Conservation (phyloP, 2,797 vertebrate species). For the Malurus leucopterus region DNA sequence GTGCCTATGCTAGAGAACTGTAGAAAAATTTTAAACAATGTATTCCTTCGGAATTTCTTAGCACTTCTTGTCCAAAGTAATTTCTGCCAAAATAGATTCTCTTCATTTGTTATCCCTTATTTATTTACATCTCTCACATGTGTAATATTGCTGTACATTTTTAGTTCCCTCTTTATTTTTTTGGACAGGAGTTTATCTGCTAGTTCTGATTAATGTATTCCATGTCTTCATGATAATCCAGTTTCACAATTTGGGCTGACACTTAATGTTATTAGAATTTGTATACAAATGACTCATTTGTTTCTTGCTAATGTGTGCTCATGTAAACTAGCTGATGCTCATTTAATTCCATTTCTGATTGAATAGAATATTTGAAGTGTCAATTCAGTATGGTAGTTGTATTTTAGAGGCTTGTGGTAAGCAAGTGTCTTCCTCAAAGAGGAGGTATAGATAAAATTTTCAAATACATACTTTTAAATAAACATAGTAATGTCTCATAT, state of each 20-base stretch:
- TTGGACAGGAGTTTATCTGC: not conserved
- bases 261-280: not conserved
- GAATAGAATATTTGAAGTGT: not conserved
- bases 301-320: not conserved
- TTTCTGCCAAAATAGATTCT: not conserved
- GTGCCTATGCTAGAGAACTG: fast-evolving
- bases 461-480: not conserved
- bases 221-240: not conserved
- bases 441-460: not conserved
- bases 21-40: not conserved
- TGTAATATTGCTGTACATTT: not conserved
- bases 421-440: not conserved
- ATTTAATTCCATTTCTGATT: not conserved
- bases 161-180: not conserved
- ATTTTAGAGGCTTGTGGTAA: not conserved
- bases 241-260: not conserved
- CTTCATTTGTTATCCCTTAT: not conserved
- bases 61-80: not conserved
- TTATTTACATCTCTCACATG: not conserved
- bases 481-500: not conserved
- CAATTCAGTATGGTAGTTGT: not conserved
- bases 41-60: not conserved
- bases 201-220: not conserved
- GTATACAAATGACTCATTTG: not conserved
- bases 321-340: not conserved